Evolutionary conservation across 2,888 invertebrate species (phyloP).

Genomic region (Lutraria lutraria): DNA sequence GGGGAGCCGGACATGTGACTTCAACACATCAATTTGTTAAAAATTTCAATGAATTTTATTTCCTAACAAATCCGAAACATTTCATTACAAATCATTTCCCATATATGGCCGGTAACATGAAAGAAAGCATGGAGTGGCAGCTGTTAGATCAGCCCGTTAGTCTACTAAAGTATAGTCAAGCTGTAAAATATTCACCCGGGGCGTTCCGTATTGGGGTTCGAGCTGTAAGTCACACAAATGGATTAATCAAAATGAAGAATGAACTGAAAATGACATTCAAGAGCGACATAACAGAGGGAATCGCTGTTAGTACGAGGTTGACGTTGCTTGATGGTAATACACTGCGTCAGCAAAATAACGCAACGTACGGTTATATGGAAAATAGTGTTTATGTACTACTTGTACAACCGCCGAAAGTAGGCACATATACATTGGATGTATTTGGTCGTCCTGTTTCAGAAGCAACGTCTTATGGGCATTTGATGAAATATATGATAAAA

Average conservation of each 20-base stretch:
- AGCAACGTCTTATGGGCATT: background rate
- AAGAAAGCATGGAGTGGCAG: conserved; percentile 70
- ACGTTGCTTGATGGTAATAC: conserved; percentile 36
- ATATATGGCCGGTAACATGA: conserved; percentile 64
- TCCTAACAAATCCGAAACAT: conserved; percentile 75
- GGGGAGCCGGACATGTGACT: conserved; percentile 67
- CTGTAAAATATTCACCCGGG: conserved; percentile 42
- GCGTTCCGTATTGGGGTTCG: conserved; percentile 53
- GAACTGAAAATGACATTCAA: conserved; percentile 54
- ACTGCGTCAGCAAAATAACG: conserved; percentile 36
- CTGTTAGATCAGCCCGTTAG: conserved; percentile 69
- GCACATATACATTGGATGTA: conserved; percentile 49
- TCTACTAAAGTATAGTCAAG: conserved; percentile 61
- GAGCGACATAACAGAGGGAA: background rate
- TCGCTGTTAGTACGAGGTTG: conserved; percentile 21
- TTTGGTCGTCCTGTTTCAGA: conserved; percentile 43
- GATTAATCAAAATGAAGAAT: conserved; percentile 49
- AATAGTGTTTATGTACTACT: conserved; percentile 32
- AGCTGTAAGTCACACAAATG: conserved; percentile 56
- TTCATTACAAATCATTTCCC: conserved; percentile 75
- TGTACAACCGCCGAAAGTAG: conserved; percentile 46
- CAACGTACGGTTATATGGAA: conserved; percentile 32
- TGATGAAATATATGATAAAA: conserved; percentile 49
- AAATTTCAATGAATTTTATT: conserved; percentile 74
- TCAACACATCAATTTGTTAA: conserved; percentile 32